phyloP scores from a whole-genome alignment of 2,113 vertebrate species.

The Spermophilus dauricus region DNA sequence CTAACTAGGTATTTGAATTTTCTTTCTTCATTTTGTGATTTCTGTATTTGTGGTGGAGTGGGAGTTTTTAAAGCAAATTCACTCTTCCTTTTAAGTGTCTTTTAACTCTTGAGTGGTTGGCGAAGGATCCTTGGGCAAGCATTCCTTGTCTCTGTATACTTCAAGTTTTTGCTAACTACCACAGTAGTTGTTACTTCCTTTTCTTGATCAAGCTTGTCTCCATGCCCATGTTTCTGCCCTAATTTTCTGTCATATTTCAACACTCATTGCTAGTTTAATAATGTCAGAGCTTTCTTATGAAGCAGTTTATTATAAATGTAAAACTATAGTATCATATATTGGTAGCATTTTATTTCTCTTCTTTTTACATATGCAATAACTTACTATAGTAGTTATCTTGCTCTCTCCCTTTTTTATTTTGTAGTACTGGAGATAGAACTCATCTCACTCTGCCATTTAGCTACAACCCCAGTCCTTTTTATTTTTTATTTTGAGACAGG shows the following conservation, averaged over 20 bases:
- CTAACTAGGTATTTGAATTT: background rate
- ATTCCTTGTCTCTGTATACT: background rate
- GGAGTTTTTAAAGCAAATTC: background rate
- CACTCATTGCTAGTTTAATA: background rate
- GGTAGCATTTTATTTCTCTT: slow-evolving; percentile 21
- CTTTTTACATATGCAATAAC: background rate
- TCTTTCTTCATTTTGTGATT: slow-evolving; percentile 27
- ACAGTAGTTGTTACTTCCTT: background rate
- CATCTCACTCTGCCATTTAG: background rate
- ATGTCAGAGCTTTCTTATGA: slow-evolving; percentile 3
- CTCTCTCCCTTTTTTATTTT: background rate
- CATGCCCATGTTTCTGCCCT: background rate
- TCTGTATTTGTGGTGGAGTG: background rate
- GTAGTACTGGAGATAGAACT: no score
- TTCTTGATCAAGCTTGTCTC: background rate
- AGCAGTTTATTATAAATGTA: background rate
- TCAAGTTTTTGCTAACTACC: slow-evolving; percentile 29
- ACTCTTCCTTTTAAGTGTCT: background rate
- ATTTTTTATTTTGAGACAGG: background rate
- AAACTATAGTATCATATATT: background rate
- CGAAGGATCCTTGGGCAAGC: background rate
- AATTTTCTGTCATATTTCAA: slow-evolving; percentile 7
- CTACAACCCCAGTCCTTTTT: background rate
- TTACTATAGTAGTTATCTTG: background rate
- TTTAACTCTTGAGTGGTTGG: slow-evolving; percentile 25